A percentile compares a stretch with the other conserved stretches of the same genome.
Evolutionary conservation across 1,140 invertebrate species (phyloP).

Genomic region (Cardiocondyla obscurior): DNA sequence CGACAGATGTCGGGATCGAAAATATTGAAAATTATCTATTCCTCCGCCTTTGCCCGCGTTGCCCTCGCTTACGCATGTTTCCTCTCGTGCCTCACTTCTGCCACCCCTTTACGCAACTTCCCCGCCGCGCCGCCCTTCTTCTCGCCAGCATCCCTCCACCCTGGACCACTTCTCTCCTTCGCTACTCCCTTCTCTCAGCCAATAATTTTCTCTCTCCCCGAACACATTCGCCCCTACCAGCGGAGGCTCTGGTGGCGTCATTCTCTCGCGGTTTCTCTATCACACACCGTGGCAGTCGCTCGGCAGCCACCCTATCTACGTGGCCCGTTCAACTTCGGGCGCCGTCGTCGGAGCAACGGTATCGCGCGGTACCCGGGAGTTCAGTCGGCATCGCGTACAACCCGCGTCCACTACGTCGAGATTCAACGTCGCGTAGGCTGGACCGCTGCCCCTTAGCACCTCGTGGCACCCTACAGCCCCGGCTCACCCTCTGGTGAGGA

Average conservation of each 20-base stretch:
- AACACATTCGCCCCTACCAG: slow-evolving; percentile 16
- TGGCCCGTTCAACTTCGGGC: slow-evolving; percentile 28
- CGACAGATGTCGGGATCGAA: neutral
- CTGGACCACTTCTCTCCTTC: slow-evolving; percentile 15
- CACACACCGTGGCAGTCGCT: slow-evolving; percentile 28
- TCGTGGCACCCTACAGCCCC: slow-evolving; percentile 1
- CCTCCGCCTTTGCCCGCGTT: neutral
- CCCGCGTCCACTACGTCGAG: slow-evolving; percentile 43
- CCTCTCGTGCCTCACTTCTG: neutral
- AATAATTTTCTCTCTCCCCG: slow-evolving; percentile 51
- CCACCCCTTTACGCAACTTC: slow-evolving; percentile 39
- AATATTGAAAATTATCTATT: neutral
- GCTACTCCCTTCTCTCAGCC: slow-evolving; percentile 26
- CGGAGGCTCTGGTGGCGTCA: neutral
- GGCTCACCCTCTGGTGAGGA: neutral
- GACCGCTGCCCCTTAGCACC: neutral
- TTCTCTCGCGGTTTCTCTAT: slow-evolving; percentile 43
- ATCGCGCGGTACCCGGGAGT: slow-evolving; percentile 58
- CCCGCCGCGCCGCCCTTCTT: slow-evolving; percentile 8
- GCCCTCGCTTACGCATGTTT: slow-evolving; percentile 10
- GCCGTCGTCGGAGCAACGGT: slow-evolving; percentile 54
- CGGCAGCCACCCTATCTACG: slow-evolving; percentile 49
- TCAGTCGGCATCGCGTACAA: slow-evolving; percentile 64
- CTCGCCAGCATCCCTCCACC: slow-evolving; percentile 13
- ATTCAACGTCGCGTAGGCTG: neutral